A percentile compares a stretch with the other conserved stretches of the same genome.
These are phyloP conservation scores for Metalampra italica DNA, from an alignment of 2,888 invertebrate species.

Conservation along the genomic window DNA sequence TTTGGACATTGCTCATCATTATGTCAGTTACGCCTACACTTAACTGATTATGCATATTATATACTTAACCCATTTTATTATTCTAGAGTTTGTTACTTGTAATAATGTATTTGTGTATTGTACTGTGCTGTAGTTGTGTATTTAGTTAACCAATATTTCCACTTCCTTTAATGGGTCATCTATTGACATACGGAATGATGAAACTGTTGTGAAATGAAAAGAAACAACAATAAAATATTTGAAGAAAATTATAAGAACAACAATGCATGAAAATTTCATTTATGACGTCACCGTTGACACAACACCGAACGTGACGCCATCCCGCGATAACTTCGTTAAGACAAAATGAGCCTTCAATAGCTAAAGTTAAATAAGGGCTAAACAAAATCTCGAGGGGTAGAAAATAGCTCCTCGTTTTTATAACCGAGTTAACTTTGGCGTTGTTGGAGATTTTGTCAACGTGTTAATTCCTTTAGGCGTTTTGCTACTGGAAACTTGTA, in stretches of 20 bases:
- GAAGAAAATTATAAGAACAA: too few relatives aligned
- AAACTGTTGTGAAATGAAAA: too few relatives aligned
- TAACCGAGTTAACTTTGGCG: constrained; percentile 23
- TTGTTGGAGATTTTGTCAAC: constrained; percentile 19
- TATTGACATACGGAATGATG: too few relatives aligned
- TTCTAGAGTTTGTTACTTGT: too few relatives aligned
- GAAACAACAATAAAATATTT: too few relatives aligned
- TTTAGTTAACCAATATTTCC: not conserved
- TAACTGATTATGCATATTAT: too few relatives aligned
- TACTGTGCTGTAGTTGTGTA: not conserved
- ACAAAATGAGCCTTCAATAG: constrained; percentile 63
- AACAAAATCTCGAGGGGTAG: constrained; percentile 46
- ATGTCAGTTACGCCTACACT: too few relatives aligned
- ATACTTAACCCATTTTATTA: too few relatives aligned
- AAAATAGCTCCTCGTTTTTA: constrained; percentile 38
- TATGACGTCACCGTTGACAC: constrained; percentile 25
- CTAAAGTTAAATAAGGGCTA: constrained; percentile 70
- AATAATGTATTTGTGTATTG: too few relatives aligned
- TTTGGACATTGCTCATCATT: too few relatives aligned
- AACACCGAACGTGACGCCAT: constrained; percentile 38
- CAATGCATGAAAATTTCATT: constrained; percentile 6
- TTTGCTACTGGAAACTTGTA: not conserved
- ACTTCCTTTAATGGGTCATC: not conserved
- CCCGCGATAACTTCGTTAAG: constrained; percentile 58
- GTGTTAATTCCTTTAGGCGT: constrained; percentile 2